phyloP scores from a whole-genome alignment of 2,797 vertebrate species.

The Parotocinclus haroldoi region DNA sequence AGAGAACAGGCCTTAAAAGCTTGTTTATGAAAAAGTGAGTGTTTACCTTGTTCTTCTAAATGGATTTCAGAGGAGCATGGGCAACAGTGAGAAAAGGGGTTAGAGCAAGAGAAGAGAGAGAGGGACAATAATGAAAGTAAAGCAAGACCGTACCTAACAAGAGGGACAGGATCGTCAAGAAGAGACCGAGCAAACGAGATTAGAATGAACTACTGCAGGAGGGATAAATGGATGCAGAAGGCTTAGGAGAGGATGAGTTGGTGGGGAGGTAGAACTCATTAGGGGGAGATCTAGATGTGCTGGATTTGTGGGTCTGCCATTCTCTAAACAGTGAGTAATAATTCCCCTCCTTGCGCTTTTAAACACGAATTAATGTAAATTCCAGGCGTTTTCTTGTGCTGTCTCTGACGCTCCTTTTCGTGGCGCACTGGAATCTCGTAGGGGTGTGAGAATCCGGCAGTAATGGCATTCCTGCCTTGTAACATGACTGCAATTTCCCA shows the following conservation, averaged over 20 bases:
- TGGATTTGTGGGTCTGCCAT: slow-evolving; percentile 54
- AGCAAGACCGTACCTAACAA: slow-evolving; percentile 45
- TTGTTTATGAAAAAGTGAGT: slow-evolving; percentile 63
- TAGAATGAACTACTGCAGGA: slow-evolving; percentile 13
- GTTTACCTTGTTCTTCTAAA: slow-evolving; percentile 70
- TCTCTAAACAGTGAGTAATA: slow-evolving; percentile 67
- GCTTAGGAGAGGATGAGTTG: not conserved
- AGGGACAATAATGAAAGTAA: slow-evolving; percentile 28
- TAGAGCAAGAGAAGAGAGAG: slow-evolving; percentile 28
- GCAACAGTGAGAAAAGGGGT: slow-evolving; percentile 29
- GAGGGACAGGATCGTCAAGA: not conserved
- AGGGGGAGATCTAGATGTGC: slow-evolving; percentile 41
- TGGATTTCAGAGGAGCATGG: slow-evolving; percentile 46
- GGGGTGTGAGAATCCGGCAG: slow-evolving; percentile 69
- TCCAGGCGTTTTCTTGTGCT: slow-evolving; percentile 65
- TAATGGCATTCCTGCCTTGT: slow-evolving; percentile 72
- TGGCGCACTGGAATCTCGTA: slow-evolving; percentile 68
- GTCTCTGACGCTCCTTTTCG: slow-evolving; percentile 65
- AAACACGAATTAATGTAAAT: slow-evolving; percentile 73
- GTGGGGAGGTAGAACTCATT: slow-evolving; percentile 46
- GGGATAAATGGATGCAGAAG: slow-evolving; percentile 30
- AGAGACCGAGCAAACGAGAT: slow-evolving; percentile 15
- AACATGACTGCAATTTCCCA: slow-evolving; percentile 70
- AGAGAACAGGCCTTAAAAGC: slow-evolving; percentile 61
- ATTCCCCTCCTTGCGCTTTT: slow-evolving; percentile 72